phyloP scores from a whole-genome alignment of 2,113 vertebrate species.

The Brachyhypopomus occidentalis region DNA sequence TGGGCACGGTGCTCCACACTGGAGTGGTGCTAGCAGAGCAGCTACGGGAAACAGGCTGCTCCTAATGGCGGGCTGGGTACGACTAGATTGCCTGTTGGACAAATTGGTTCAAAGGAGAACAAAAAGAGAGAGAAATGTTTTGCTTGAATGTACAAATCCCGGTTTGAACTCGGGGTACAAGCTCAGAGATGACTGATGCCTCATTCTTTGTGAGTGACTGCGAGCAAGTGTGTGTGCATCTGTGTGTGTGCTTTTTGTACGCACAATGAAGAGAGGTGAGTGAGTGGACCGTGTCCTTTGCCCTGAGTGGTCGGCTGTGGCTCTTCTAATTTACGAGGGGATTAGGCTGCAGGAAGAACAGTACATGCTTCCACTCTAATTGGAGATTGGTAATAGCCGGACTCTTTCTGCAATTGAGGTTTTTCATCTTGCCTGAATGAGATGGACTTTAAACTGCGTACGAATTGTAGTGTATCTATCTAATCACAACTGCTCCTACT shows the following conservation, averaged over 20 bases:
- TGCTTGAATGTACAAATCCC: slow-evolving; percentile 65
- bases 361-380: slow-evolving; percentile 65
- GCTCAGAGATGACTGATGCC: slow-evolving; percentile 44
- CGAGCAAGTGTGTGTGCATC: slow-evolving; percentile 11
- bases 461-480: slow-evolving; percentile 35
- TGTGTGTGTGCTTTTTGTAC: slow-evolving; percentile 52
- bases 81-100: slow-evolving; percentile 43
- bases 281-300: slow-evolving; percentile 62
- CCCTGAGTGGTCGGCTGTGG: slow-evolving; percentile 52
- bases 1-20: not conserved
- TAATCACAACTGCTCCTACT: slow-evolving; percentile 22
- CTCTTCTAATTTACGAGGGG: slow-evolving; percentile 67
- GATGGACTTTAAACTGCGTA: slow-evolving; percentile 44
- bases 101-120: slow-evolving; percentile 49
- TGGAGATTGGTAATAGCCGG: slow-evolving; percentile 68
- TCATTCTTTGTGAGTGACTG: slow-evolving; percentile 45
- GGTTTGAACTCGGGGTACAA: slow-evolving; percentile 48
- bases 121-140: slow-evolving; percentile 52
- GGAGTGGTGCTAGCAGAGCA: not conserved
- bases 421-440: slow-evolving; percentile 47
- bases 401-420: slow-evolving; percentile 40
- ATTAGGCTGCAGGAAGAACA: slow-evolving; percentile 63
- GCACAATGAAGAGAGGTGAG: slow-evolving; percentile 65
- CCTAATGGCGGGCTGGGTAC: slow-evolving; percentile 23
- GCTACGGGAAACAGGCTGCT: not conserved